Percentiles rank a stretch among this genome's conserved stretches.
Conservation (phyloP, 2,888 invertebrate genomes). For the Pollenia amentaria region DNA sequence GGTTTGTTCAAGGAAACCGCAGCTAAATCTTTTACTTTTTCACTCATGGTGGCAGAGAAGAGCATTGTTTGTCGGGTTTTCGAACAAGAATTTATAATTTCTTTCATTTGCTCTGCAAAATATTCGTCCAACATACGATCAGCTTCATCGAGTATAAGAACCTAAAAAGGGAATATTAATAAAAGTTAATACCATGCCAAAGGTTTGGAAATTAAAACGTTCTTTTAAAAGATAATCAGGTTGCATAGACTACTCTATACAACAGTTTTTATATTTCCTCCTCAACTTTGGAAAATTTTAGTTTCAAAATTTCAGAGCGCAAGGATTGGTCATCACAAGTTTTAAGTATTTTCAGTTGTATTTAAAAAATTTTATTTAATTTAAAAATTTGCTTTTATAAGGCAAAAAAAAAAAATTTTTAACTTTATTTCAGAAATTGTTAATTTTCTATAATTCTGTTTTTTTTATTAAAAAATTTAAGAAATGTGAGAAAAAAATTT, state of each 20-base stretch:
- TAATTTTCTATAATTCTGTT: no score
- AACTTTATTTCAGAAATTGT: no score
- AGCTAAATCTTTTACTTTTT: conserved; percentile 97
- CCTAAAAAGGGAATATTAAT: conserved; percentile 76
- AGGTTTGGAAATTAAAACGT: not conserved
- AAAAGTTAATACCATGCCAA: not conserved
- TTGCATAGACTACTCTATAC: conserved; percentile 39
- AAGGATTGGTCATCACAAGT: conserved; percentile 84
- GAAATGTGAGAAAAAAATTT: no score
- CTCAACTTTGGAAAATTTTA: conserved; percentile 26
- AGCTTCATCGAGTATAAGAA: conserved; percentile 88
- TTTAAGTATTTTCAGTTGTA: not conserved
- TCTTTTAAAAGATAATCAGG: conserved; percentile 29
- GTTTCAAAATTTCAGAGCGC: conserved; percentile 82
- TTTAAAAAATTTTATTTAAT: not conserved
- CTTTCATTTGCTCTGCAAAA: conserved; percentile 99
- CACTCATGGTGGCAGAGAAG: conserved; percentile 99
- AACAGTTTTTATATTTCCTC: conserved; percentile 46
- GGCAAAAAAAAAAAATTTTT: no score
- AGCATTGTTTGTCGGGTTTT: conserved; percentile 97
- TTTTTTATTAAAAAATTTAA: no score
- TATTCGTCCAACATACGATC: conserved; percentile 98
- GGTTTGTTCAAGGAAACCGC: conserved; percentile 96
- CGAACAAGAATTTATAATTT: conserved; percentile 96
- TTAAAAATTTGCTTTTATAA: no score